Evolutionary conservation across 2,888 invertebrate species (phyloP).

Genomic region (Plagodis pulveraria): DNA sequence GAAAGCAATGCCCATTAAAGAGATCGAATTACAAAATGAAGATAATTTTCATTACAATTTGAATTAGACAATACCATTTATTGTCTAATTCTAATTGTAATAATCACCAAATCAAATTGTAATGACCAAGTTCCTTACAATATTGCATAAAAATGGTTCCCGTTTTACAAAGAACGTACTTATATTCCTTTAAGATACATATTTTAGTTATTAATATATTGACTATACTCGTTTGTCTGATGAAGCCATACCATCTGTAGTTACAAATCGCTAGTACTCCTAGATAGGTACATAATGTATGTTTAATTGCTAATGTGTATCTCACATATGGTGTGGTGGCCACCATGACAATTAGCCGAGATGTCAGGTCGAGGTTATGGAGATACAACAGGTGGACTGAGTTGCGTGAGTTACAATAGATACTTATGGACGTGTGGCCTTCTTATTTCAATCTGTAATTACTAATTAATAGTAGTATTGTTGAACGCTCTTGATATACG

Average conservation of each 20-base stretch:
- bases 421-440: constrained; percentile 4
- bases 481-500: too few species aligned
- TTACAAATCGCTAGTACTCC: not conserved
- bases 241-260: not conserved
- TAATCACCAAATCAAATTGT: too few species aligned
- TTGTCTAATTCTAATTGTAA: too few species aligned
- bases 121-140: too few species aligned
- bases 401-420: not conserved
- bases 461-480: too few species aligned
- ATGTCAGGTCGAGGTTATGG: constrained; percentile 4
- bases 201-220: not conserved
- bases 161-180: too few species aligned
- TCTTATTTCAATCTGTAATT: not conserved
- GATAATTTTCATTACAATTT: too few species aligned
- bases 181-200: not conserved
- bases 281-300: not conserved
- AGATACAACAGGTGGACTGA: not conserved
- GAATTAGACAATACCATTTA: too few species aligned
- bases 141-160: too few species aligned
- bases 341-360: constrained; percentile 3
- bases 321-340: not conserved
- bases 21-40: too few species aligned
- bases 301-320: not conserved
- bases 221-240: not conserved
- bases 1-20: too few species aligned